Evolutionary conservation across 1,140 invertebrate species (phyloP), one percentile per base, ranked within the genome.

Genomic region (Psilanteris sp.): DNA sequence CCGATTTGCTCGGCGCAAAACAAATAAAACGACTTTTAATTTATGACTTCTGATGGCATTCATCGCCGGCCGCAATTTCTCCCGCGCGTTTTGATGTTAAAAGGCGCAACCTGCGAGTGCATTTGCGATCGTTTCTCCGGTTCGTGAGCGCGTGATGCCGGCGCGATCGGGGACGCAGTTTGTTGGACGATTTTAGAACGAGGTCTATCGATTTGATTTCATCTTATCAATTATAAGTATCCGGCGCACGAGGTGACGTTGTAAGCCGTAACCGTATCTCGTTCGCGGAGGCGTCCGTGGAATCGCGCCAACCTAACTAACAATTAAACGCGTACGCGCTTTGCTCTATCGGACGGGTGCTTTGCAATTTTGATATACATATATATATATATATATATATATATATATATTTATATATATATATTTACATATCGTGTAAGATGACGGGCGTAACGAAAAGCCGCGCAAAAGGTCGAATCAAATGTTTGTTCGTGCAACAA

Each of bases 171-270:
- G 16, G 8, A 13, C 18, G 15, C 20, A 44, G 29, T 34, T 29
- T 29, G 43, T 61, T 1, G 31, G 59, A 34, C 52, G 43, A 64
- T 64, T 52, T 44, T 26, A 43, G 46, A 64, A 52, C 32, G 18
- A 43, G 46, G 37, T 52, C 20, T 64, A 66, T 66, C 61, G 61
- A 67, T 55, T 55, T n/a, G 48, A 67, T 55, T 55, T 55, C 37
- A 22, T 55, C 48, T 67, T 43, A 44, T 55, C 62, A 67, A 67
- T 67, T 67, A 67, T 55, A 55, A 55, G 39, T 46, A 55, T 55
- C 48, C 48, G 20, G 34, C 14, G 10, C 36, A 32, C 34, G 11
- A 50, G 15, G 59, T 41, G 11, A 41, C 34, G 36, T 41, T 29
- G 29, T 10, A 31, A n/a, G n/a, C n/a, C n/a, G n/a, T n/a, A n/a